Conservation (phyloP, 2,113 vertebrate genomes). For the Leucopternis melanops region DNA sequence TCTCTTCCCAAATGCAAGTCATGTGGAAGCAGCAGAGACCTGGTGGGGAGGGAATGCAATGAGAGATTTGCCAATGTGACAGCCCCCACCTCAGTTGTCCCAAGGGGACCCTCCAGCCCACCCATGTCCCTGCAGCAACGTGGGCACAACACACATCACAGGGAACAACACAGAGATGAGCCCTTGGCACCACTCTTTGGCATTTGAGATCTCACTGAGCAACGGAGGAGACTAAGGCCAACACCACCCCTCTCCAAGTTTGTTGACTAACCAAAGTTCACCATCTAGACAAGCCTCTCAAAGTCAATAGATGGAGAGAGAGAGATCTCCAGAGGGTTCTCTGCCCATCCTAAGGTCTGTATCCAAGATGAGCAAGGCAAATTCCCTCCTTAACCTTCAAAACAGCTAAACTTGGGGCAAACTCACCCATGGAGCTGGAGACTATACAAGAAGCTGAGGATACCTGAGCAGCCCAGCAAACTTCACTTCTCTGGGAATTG, state of each 20-base stretch:
- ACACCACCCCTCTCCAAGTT: not conserved
- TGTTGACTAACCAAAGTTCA: not conserved
- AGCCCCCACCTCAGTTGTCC: not conserved
- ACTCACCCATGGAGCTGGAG: not conserved
- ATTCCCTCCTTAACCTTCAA: not conserved
- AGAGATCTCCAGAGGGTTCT: not conserved
- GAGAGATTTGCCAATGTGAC: fast-evolving
- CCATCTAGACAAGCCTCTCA: not conserved
- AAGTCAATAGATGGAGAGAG: not conserved
- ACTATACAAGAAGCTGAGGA: not conserved
- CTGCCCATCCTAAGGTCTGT: not conserved
- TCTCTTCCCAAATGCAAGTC: not conserved
- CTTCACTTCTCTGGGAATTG: not conserved
- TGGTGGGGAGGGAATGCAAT: not conserved
- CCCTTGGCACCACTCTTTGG: not conserved
- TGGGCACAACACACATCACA: not conserved
- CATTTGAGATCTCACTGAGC: not conserved
- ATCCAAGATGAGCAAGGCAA: not conserved
- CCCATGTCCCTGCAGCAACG: too few species aligned
- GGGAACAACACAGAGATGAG: not conserved
- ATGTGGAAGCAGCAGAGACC: not conserved
- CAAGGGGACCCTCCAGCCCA: not conserved
- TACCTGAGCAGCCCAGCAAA: not conserved
- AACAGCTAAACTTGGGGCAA: not conserved
- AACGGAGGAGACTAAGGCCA: not conserved